A percentile compares a stretch with the other conserved stretches of the same genome.
phyloP scores from a whole-genome alignment of 2,888 invertebrate species.

The Caenorhabditis doughertyi region DNA sequence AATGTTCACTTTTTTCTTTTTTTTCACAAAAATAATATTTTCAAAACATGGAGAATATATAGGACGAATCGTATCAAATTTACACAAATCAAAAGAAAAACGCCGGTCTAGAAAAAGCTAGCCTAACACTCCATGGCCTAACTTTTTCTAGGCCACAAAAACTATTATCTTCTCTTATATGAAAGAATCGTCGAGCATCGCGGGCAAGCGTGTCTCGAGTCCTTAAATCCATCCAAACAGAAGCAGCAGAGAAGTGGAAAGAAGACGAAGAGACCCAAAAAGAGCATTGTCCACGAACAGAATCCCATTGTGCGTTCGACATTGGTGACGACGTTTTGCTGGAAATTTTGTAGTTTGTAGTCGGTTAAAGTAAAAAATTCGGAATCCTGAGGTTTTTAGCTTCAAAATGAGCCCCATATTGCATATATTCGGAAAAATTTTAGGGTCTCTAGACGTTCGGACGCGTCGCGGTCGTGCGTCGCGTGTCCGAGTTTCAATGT shows the following conservation, averaged over 20 bases:
- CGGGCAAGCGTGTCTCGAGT: constrained; percentile 60
- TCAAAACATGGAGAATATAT: no score
- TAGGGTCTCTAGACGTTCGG: no score
- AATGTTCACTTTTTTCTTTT: no score
- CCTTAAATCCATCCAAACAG: constrained; percentile 59
- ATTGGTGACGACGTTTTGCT: constrained; percentile 47
- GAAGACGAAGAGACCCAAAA: constrained; percentile 63
- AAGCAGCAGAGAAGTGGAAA: constrained; percentile 64
- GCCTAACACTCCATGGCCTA: no score
- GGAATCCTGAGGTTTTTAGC: background rate
- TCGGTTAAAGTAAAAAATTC: background rate
- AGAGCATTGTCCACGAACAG: constrained; percentile 65
- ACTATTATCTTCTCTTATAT: constrained; percentile 38
- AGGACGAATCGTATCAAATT: no score
- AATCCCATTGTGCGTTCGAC: constrained; percentile 61
- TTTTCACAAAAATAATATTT: no score
- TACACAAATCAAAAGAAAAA: background rate
- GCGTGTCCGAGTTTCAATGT: no score
- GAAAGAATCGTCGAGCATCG: constrained; percentile 51
- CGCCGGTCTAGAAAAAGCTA: background rate
- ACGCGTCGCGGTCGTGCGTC: background rate
- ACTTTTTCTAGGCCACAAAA: no score
- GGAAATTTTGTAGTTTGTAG: constrained; percentile 8
- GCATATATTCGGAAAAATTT: no score
- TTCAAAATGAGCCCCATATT: no score